Conservation (phyloP, 2,113 vertebrate species). For the Tichodroma muraria region DNA sequence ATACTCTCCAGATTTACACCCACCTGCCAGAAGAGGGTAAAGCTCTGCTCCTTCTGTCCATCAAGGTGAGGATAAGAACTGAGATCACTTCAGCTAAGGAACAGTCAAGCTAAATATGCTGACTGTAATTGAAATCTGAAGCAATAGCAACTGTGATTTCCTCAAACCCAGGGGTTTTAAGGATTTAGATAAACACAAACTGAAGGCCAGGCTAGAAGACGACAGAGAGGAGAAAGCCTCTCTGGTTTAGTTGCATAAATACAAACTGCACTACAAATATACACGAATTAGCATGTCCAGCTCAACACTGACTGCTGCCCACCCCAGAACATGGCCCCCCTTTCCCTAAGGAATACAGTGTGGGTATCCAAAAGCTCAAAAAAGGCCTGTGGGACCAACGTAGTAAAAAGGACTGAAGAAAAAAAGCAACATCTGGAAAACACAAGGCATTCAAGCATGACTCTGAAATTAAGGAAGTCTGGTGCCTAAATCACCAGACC, state of each 20-base stretch:
- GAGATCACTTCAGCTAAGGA: not conserved
- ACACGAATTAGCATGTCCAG: not conserved
- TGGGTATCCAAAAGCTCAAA: not conserved
- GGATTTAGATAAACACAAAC: not conserved
- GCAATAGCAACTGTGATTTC: not conserved
- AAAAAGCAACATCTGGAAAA: slow-evolving; percentile 2
- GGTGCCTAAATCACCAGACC: not conserved
- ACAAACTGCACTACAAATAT: not conserved
- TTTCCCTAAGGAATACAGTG: not conserved
- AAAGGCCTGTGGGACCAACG: not conserved
- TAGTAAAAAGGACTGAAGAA: not conserved
- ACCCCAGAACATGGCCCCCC: not conserved
- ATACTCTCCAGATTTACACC: not conserved
- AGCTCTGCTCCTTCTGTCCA: not conserved
- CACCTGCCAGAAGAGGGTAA: not conserved
- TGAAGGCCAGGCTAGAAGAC: not conserved
- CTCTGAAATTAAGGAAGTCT: not conserved
- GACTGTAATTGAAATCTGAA: not conserved
- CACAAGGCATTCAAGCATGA: not conserved
- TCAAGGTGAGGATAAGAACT: not conserved
- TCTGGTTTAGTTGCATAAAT: not conserved
- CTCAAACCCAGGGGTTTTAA: not conserved
- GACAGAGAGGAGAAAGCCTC: not conserved
- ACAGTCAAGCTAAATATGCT: not conserved
- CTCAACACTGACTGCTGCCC: not conserved